Evolutionary conservation across 2,113 vertebrate species (phyloP), one percentile per base, ranked within the genome.

Genomic region (Dasypus novemcinctus): DNA sequence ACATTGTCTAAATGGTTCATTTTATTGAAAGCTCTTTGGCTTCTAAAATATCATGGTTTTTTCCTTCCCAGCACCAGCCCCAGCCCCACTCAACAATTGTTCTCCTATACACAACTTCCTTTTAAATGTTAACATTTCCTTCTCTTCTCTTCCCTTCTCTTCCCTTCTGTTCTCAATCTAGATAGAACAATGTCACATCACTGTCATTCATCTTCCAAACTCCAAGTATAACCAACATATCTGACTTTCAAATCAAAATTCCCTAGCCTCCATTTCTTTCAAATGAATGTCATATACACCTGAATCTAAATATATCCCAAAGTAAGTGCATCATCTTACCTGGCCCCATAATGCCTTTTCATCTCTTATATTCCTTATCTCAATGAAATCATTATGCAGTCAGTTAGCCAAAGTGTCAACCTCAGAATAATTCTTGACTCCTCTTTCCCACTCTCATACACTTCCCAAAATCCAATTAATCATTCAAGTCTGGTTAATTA

Each of bases 1-100:
- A 89, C 90, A 36, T 93, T 93, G 54, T 91, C 95, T 95, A 72
- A 93, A 36, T 78, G 21, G 59, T 63, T 97, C 81, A 71, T 84
- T 95, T 68, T 69, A 72, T 82, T 92, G 90, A 92, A 68, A 95
- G 78, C 17, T 92, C 69, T 74, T 91, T 87, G 94, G 81, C 63
- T 92, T 95, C 61, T 91, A 66, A 95, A 87, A 41, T 87, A 68
- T 33, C 68, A n/a, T 43, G 9, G 25, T 46, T 86, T 90, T 89
- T 57, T 52, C 87, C 41, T 92, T 96, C 63, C 54, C 46, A 49
- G 59, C 33, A 46, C 27, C 36, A 78, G 76, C n/a, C 36, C 84
- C 33, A 76, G 74, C n/a, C 31, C 25, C 17, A 61, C 63, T 85
- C 85, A 82, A 12, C 74, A 95, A 88, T 33, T 96, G 84, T 74